Conservation (phyloP, 2,113 vertebrate species). For the Hemicordylus capensis region DNA sequence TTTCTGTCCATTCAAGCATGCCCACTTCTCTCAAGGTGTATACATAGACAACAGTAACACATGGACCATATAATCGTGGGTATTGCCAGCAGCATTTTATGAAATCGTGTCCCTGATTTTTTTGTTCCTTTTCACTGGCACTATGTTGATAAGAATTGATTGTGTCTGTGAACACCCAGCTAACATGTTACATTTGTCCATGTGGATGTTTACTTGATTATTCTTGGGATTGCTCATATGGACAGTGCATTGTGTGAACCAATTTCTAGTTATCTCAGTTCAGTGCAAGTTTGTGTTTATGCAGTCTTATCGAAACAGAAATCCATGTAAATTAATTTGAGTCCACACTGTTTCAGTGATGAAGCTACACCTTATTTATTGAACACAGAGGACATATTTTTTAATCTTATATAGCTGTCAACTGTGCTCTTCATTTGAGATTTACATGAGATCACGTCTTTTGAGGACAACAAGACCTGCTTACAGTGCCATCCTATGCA, state of each 20-base stretch:
- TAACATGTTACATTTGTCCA: neutral
- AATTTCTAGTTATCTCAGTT: neutral
- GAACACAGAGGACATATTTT: neutral
- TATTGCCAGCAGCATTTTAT: neutral
- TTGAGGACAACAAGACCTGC: neutral
- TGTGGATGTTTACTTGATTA: neutral
- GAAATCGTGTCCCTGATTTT: neutral
- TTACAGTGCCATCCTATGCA: no score
- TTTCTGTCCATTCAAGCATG: neutral
- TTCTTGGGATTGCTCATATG: neutral
- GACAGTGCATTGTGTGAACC: neutral
- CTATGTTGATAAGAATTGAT: neutral
- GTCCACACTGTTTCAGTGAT: neutral
- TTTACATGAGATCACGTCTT: no score
- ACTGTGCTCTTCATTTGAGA: neutral
- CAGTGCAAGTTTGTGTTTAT: neutral
- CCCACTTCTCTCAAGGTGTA: neutral
- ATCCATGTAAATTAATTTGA: neutral
- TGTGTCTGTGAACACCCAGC: neutral
- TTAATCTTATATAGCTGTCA: neutral
- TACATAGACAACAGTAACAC: neutral
- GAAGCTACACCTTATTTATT: neutral
- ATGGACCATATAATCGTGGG: neutral
- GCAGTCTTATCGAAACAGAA: neutral
- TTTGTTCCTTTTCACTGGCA: no score